phyloP scores from a whole-genome alignment of 2,888 invertebrate genomes.

The Proisotoma minuta region DNA sequence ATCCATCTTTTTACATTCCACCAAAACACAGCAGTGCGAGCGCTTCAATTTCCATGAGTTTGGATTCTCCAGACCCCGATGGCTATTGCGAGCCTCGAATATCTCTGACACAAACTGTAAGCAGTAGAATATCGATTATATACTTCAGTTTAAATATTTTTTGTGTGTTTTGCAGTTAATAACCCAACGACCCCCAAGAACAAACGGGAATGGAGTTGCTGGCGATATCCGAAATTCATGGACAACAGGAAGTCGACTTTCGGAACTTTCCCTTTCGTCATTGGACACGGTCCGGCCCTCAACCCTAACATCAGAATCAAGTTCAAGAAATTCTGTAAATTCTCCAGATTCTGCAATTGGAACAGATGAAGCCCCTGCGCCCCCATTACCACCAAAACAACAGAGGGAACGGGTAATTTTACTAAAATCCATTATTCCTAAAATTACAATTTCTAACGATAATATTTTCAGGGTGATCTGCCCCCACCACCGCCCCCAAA shows the following conservation, averaged over 20 bases:
- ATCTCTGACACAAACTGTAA: slow-evolving; percentile 40
- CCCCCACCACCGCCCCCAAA: slow-evolving; percentile 3
- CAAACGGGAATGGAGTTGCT: too few relatives aligned
- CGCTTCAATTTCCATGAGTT: too few relatives aligned
- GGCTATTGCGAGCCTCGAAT: slow-evolving; percentile 34
- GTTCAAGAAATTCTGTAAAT: slow-evolving; percentile 32
- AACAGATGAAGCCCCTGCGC: slow-evolving; percentile 23
- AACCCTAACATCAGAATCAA: slow-evolving; percentile 20
- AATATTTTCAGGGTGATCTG: not conserved
- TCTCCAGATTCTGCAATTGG: slow-evolving; percentile 29
- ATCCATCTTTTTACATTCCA: too few relatives aligned
- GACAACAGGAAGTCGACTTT: slow-evolving; percentile 16
- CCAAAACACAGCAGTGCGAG: too few relatives aligned
- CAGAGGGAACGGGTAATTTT: slow-evolving; percentile 16
- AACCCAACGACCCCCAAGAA: slow-evolving; percentile 40
- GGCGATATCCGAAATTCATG: slow-evolving; percentile 37
- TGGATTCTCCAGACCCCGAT: too few relatives aligned
- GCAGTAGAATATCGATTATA: too few relatives aligned
- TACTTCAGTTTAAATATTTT: too few relatives aligned
- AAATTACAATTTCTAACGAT: too few relatives aligned
- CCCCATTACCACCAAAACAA: slow-evolving; percentile 43
- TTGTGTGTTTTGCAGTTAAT: slow-evolving; percentile 27
- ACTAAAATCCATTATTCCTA: not conserved
- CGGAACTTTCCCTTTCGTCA: slow-evolving; percentile 27
- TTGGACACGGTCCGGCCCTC: slow-evolving; percentile 14